These are phyloP conservation scores for Amazona ochrocephala DNA, from an alignment of 2,797 vertebrate species.

Conservation along the genomic window DNA sequence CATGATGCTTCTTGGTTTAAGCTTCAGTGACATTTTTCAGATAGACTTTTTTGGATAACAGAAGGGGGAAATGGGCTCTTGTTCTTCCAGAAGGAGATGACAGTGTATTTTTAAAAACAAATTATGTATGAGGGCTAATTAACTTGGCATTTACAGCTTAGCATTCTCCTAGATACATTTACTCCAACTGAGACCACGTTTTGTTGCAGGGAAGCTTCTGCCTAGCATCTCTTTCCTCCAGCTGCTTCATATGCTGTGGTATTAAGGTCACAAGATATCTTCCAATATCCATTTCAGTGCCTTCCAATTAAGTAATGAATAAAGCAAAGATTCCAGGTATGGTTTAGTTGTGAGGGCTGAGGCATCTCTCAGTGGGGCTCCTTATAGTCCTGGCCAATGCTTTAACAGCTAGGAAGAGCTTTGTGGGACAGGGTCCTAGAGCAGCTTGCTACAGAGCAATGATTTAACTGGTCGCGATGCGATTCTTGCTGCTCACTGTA, in stretches of 20 bases:
- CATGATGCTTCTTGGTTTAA: background rate
- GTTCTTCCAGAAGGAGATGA: background rate
- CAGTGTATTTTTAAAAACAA: conserved; percentile 35
- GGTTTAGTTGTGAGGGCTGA: background rate
- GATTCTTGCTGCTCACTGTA: background rate
- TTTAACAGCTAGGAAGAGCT: background rate
- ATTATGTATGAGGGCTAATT: conserved; percentile 43
- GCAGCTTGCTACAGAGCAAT: background rate
- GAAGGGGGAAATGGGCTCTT: background rate
- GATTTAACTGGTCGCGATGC: background rate
- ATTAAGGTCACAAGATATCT: background rate
- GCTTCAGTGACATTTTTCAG: background rate
- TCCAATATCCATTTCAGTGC: background rate
- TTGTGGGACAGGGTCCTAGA: background rate
- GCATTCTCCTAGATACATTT: conserved; percentile 22
- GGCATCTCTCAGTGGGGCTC: background rate
- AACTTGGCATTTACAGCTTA: conserved; percentile 63
- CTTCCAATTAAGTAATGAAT: background rate
- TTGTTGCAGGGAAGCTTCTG: background rate
- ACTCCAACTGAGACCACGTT: background rate
- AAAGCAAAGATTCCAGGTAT: background rate
- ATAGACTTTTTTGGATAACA: conserved; percentile 5
- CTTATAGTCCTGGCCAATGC: background rate
- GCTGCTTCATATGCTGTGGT: background rate
- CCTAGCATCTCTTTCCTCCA: background rate